Conservation (phyloP, 1,140 invertebrate genomes). For the Vanessa atalanta region DNA sequence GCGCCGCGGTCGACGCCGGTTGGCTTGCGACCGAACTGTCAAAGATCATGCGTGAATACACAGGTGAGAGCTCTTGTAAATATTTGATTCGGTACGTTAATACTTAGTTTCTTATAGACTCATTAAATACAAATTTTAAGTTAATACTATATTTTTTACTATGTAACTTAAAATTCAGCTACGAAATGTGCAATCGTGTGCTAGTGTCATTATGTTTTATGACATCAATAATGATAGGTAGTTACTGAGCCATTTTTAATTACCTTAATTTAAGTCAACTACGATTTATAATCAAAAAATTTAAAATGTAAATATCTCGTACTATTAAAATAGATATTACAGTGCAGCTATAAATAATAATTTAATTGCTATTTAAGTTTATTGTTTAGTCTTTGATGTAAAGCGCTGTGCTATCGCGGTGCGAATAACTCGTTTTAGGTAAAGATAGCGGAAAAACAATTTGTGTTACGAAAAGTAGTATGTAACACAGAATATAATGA, state of each 20-base stretch:
- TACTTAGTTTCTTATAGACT: constrained; percentile 1
- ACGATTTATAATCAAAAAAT: no score
- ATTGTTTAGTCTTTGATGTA: constrained; percentile 6
- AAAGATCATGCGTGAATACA: constrained; percentile 67
- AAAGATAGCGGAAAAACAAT: constrained; percentile 27
- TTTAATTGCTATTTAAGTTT: background rate
- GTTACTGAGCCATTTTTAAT: no score
- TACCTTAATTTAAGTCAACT: no score
- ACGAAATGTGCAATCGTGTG: background rate
- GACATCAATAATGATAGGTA: no score
- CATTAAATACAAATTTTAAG: background rate
- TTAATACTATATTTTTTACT: background rate
- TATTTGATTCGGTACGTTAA: background rate
- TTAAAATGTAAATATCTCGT: no score
- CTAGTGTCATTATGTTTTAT: no score
- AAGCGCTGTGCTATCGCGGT: background rate
- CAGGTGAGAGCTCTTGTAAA: constrained; percentile 44
- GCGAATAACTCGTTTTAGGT: constrained; percentile 48
- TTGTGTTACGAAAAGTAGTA: background rate
- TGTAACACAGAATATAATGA: constrained; percentile 5
- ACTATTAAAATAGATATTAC: no score
- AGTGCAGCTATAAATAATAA: no score
- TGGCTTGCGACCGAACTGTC: constrained; percentile 54
- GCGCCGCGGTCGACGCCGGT: constrained; percentile 41
- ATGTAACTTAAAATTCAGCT: background rate